Conservation (phyloP, 2,797 vertebrate species). For the Gambelia wislizenii region DNA sequence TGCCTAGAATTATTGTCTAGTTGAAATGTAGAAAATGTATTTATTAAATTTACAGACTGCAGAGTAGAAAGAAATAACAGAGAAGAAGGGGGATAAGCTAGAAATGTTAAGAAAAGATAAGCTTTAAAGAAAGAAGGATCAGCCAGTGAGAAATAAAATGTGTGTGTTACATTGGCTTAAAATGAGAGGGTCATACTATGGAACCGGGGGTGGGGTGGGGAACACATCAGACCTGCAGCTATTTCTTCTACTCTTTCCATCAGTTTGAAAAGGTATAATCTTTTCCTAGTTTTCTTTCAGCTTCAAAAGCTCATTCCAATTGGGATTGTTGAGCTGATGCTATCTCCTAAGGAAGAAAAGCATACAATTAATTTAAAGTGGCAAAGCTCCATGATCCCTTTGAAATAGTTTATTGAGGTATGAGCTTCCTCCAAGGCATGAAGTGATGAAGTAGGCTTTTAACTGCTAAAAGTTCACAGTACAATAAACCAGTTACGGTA, state of each 20-base stretch:
- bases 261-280: background rate
- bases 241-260: background rate
- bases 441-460: background rate
- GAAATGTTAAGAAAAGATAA: background rate
- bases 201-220: background rate
- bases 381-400: background rate
- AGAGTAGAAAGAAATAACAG: background rate
- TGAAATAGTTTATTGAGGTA: background rate
- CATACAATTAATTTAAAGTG: background rate
- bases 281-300: background rate
- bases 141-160: background rate
- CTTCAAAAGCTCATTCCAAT: background rate
- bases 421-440: background rate
- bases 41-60: background rate
- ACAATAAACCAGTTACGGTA: background rate
- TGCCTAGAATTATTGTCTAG: background rate
- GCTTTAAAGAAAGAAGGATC: background rate
- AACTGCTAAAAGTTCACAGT: background rate
- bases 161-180: background rate
- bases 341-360: conserved; percentile 4
- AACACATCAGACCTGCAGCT: background rate
- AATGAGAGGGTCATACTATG: background rate
- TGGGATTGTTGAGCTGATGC: background rate
- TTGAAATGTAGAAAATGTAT: background rate
- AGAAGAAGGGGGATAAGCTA: background rate